Percentiles rank a stretch among this genome's conserved stretches.
phyloP scores from a whole-genome alignment of 2,113 vertebrate genomes.

The Panthera tigris region DNA sequence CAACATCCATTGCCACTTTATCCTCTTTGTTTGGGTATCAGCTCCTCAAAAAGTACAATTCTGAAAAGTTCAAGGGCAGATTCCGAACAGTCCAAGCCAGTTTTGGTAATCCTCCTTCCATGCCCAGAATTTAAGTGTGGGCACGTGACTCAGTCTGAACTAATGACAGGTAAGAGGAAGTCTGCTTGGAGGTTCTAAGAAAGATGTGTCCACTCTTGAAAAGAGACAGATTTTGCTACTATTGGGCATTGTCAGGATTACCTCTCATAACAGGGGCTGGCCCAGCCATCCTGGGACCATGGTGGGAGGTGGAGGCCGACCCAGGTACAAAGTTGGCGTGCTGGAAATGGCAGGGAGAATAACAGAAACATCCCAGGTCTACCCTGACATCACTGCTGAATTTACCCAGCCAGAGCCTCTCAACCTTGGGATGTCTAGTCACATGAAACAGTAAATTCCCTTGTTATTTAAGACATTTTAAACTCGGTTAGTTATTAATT shows the following conservation, averaged over 20 bases:
- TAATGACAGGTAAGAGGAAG: background rate
- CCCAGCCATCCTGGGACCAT: background rate
- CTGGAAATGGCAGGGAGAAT: background rate
- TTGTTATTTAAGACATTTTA: constrained; percentile 54
- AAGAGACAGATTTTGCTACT: background rate
- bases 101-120: fast-evolving
- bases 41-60: background rate
- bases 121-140: background rate
- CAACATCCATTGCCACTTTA: background rate
- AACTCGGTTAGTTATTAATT: constrained; percentile 63
- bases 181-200: background rate
- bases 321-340: background rate
- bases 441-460: background rate
- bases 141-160: background rate
- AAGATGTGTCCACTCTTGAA: background rate
- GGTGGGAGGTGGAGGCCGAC: too few relatives aligned
- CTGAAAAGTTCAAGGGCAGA: background rate
- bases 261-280: background rate
- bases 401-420: background rate
- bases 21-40: background rate
- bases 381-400: background rate
- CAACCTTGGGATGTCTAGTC: constrained; percentile 54
- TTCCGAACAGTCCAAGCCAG: background rate
- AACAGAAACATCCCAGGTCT: background rate
- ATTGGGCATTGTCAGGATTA: background rate